phyloP scores from a whole-genome alignment of 1,140 invertebrate genomes.

The Drosophila albomicans region DNA sequence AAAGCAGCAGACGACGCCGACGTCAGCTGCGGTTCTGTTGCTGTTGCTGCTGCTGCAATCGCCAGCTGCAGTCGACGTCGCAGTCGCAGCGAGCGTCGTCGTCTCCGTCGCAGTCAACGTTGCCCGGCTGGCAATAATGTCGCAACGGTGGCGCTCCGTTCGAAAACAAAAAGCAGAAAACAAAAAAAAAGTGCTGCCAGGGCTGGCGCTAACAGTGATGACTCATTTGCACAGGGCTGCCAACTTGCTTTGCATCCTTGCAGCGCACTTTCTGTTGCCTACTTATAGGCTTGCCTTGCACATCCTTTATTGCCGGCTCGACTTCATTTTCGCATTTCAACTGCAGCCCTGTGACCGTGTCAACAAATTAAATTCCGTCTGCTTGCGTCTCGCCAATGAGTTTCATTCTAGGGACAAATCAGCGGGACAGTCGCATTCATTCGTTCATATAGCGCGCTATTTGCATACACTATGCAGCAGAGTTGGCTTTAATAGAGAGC shows the following conservation, averaged over 20 bases:
- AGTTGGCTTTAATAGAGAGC: neutral
- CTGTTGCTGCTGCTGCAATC: conserved; percentile 18
- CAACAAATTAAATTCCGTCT: conserved; percentile 64
- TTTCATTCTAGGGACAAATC: conserved; percentile 42
- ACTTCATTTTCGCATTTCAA: too few relatives aligned
- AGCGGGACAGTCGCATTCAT: conserved; percentile 33
- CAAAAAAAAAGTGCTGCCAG: conserved; percentile 18
- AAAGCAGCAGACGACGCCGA: conserved; percentile 59
- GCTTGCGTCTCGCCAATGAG: conserved; percentile 51
- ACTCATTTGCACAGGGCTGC: conserved; percentile 19
- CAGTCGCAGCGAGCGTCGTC: conserved; percentile 12
- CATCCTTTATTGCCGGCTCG: neutral
- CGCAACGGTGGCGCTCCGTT: conserved; percentile 68
- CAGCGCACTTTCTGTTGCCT: conserved; percentile 37
- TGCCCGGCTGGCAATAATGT: conserved; percentile 54
- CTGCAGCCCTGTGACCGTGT: conserved; percentile 7
- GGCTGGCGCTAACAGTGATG: conserved; percentile 34
- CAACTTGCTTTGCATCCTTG: conserved; percentile 11
- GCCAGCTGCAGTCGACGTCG: neutral
- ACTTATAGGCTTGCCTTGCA: conserved; percentile 46
- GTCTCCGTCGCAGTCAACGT: conserved; percentile 7
- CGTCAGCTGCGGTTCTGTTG: conserved; percentile 14
- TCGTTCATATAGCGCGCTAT: conserved; percentile 27
- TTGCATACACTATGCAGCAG: conserved; percentile 23
- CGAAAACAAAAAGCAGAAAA: neutral